Base-by-base conservation (phyloP, 1,140 invertebrate genomes). In the Drosophila obscura region DNA sequence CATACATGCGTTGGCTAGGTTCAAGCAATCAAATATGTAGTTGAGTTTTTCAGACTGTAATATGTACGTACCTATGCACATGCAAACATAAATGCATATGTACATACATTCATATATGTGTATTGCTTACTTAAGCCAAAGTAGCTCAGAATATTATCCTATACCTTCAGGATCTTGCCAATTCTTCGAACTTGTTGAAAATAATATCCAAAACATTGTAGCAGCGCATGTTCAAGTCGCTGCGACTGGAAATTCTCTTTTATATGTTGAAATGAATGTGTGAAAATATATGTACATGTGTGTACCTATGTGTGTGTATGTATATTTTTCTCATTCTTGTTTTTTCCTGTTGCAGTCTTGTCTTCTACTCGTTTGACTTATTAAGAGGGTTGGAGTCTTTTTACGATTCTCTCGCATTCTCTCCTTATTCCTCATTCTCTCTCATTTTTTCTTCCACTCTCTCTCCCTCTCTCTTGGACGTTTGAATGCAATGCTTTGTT, bases 341-440 rank as follows among this genome's bases (percentile, higher is more conserved):
- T 81, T 64, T 57, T 78, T 65, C 55, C 80, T 82, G 68, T 83
- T 84, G 66, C 78, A 73, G 73, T 84, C 81, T 73, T 69, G 66
- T 69, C 69, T 85, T 85, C 68, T 61, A 87, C 80, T 81, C 81
- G 82, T 87, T 74, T 85, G 77, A 80, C 74, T 77, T 78, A 85
- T 77, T 73, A 66, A 82, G 82, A 87, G 82, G 82, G 82, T 85
- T 85, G 82, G 82, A 85, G 82, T 87, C 75, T 80, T 77, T 85
- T 76, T 80, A 63, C 82, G 66, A 78, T 35, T 73, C 74, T 61
- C 80, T 82, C 69, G 22, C 52, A 69, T 81, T 81, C 72, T 85
- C 68, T 75, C 62, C 49, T 59, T 80, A 45, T 64, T 49, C 58
- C 59, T 73, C 73, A 62, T 49, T 63, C 49, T 55, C 61, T 64